These are phyloP conservation scores for Sebastes aleutianus DNA, from an alignment of 2,797 vertebrate species.

Conservation along the genomic window DNA sequence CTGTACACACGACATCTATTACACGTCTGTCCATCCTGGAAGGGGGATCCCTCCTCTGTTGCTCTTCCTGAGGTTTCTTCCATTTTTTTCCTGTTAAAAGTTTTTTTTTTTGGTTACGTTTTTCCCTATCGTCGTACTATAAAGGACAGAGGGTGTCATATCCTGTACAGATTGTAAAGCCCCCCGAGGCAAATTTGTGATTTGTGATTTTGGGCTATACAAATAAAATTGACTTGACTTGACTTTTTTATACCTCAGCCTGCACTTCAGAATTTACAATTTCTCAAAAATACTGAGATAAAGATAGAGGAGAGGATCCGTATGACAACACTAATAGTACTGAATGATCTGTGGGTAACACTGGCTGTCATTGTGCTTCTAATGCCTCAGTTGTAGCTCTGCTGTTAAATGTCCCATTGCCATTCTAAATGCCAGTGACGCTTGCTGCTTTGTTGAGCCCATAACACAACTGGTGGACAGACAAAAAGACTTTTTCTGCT, in stretches of 20 bases:
- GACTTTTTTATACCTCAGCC: background rate
- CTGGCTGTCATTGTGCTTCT: background rate
- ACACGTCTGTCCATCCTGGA: too few species aligned
- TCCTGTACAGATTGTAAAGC: too few species aligned
- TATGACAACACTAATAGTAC: background rate
- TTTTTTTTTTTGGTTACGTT: too few species aligned
- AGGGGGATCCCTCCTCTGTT: too few species aligned
- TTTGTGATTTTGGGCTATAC: too few species aligned
- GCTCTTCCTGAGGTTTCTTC: too few species aligned
- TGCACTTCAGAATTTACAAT: background rate
- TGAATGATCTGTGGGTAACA: background rate
- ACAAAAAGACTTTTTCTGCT: background rate
- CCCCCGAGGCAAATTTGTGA: too few species aligned
- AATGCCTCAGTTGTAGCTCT: background rate
- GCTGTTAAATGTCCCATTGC: constrained; percentile 34
- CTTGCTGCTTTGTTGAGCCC: background rate
- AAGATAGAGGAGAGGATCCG: background rate
- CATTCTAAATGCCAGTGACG: constrained; percentile 25
- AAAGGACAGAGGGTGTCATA: too few species aligned
- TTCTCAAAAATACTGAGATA: background rate
- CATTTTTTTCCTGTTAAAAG: too few species aligned
- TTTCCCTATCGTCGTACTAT: too few species aligned
- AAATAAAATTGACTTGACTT: too few species aligned
- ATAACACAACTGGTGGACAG: background rate
- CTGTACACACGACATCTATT: too few species aligned